phyloP scores from a whole-genome alignment of 2,888 invertebrate genomes.

The Lypha dubia region DNA sequence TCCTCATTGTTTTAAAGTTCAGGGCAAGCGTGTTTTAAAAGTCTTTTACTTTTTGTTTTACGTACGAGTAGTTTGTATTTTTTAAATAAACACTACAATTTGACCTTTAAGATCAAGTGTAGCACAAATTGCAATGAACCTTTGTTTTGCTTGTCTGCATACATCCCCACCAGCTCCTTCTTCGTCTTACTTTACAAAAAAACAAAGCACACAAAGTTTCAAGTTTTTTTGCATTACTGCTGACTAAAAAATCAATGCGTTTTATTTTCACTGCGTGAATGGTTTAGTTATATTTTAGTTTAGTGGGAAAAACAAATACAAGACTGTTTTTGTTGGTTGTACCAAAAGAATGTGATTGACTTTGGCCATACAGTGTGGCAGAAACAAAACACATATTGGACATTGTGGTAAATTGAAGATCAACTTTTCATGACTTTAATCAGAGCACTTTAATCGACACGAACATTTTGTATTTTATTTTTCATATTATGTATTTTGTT shows the following conservation, averaged over 20 bases:
- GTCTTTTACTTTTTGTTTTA: conserved; percentile 21
- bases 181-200: too few relatives aligned
- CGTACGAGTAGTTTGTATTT: not conserved
- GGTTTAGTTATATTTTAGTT: conserved; percentile 59
- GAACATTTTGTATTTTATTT: conserved; percentile 72
- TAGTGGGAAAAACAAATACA: conserved; percentile 49
- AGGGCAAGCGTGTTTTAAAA: conserved; percentile 40
- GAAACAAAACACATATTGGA: not conserved
- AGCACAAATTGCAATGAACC: conserved; percentile 73
- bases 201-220: not conserved
- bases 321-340: not conserved
- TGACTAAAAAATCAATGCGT: conserved; percentile 63
- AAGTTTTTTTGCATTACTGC: not conserved
- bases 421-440: conserved; percentile 74
- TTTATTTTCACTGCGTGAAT: conserved; percentile 70
- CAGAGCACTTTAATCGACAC: conserved; percentile 76
- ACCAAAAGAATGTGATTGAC: conserved; percentile 64
- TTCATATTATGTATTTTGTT: conserved; percentile 9
- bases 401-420: conserved; percentile 58
- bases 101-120: conserved; percentile 73
- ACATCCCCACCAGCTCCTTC: not conserved
- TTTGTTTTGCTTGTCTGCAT: conserved; percentile 2
- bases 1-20: conserved; percentile 32
- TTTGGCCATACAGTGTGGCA: conserved; percentile 41
- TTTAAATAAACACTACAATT: conserved; percentile 69